Base-by-base conservation (phyloP, 2,888 invertebrate genomes). In the Drosophila sordidapex region DNA sequence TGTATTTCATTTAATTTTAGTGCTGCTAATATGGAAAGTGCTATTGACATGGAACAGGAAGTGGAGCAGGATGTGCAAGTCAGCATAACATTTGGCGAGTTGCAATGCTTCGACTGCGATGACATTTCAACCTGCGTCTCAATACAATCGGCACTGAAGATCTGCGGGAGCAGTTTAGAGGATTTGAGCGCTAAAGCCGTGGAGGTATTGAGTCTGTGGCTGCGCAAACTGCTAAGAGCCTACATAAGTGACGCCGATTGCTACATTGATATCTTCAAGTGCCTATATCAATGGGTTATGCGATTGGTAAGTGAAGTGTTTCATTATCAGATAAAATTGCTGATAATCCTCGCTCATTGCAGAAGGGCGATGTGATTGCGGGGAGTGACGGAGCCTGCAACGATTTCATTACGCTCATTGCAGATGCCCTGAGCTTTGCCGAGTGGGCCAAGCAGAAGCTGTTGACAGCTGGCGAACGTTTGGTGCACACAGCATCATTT, bases 191-290 rank as follows among this genome's bases (percentile, higher is more conserved):
- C 56, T 1, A 71, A 38, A 54, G 43, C 48, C 21, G 60, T 40
- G 4, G 78, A 82, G 6, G 62, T 86, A 10, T 60, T 88, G 25
- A 43, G 64, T 31, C 33, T 87, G 15, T 88, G 88, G 88, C 38
- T 87, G 3, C 70, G 53, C 5, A 88, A 86, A 54, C 57, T 88
- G 7, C 60, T 88, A 2, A 68, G 74, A 57, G 75, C 70, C 2
- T 86, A 83, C 40, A 40, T 79, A 46, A 58, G 35, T n/a, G 68
- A 73, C 6, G 18, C 48, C 0, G 56, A 68, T 1, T 61, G 58
- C 43, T 81, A 71, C 11, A 48, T 75, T 1, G 38, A 57, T 1
- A 52, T 57, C 4, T 67, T 81, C 0, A 77, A 68, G 27, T 72
- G 46, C 15, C 43, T 88, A 53, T 76, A 68, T 27, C 57, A 75